Evolutionary conservation across 2,113 vertebrate species (phyloP).

Genomic region (Centropristis striata): DNA sequence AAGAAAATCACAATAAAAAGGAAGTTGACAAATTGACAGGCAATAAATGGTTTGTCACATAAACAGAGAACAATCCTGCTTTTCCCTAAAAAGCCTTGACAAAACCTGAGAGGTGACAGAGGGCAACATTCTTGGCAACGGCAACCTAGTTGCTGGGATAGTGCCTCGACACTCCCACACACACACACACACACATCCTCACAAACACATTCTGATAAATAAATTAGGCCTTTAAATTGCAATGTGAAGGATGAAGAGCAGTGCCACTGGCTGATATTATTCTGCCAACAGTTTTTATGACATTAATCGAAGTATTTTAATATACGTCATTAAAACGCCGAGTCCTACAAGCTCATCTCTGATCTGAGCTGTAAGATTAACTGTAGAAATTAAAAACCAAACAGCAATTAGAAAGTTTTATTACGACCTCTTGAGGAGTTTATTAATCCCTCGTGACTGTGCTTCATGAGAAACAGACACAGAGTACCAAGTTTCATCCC

Average conservation of each 20-base stretch:
- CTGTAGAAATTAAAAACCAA: conserved; percentile 13
- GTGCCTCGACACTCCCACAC: neutral
- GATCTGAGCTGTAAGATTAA: conserved; percentile 31
- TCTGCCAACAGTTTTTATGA: conserved; percentile 24
- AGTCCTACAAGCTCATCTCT: conserved; percentile 27
- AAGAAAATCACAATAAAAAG: conserved; percentile 36
- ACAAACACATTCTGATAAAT: conserved; percentile 5
- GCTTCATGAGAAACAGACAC: conserved; percentile 32
- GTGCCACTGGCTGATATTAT: conserved; percentile 5
- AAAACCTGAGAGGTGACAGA: conserved; percentile 38
- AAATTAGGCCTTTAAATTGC: neutral
- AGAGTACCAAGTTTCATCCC: neutral
- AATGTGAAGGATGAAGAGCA: conserved; percentile 11
- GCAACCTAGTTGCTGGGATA: conserved; percentile 65
- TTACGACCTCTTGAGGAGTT: conserved; percentile 11
- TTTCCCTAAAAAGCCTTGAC: conserved; percentile 30
- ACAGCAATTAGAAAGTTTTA: conserved; percentile 51
- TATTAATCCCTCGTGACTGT: conserved; percentile 37
- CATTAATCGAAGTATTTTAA: conserved; percentile 38
- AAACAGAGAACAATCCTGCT: conserved; percentile 43
- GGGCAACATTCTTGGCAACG: conserved; percentile 67
- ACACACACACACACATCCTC: conserved; percentile 8
- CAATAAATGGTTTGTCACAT: conserved; percentile 55
- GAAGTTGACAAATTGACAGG: conserved; percentile 54
- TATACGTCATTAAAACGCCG: conserved; percentile 33